Evolutionary conservation across 2,113 vertebrate species (phyloP), one percentile per base, ranked within the genome.

Genomic region (Turdus rufiventris): DNA sequence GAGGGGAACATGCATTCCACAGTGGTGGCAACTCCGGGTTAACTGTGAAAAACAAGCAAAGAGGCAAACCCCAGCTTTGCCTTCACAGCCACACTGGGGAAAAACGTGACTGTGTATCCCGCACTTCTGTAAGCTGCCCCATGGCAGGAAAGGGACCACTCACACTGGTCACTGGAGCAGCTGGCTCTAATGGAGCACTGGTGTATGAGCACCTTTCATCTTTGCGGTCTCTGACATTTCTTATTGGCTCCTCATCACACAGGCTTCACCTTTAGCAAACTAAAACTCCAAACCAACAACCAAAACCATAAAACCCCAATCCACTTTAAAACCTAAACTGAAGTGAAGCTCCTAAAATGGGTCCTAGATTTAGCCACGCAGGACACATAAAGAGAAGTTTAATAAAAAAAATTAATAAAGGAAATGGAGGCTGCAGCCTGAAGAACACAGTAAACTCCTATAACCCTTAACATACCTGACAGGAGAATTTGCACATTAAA

Each of bases 181-280:
- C 63, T 67, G 63, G 51, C 51, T 58, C 71, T 60, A 20, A 36
- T 4, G 1, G 54, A 67, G 56, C 0, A 6, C 81, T 87, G 9
- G 1, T 61, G 20, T 18, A 9, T 18, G 31, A 74, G 56, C 45
- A 13, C 1, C 0, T 40, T 75, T 71, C 0, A 0, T 60, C 53
- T 88, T 23, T 71, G 82, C 57, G 68, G 72, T 80, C 85, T 84
- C 67, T 62, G 34, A 63, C 18, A 20, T 8, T 17, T 88, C 60
- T 58, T 31, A 48, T 8, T 67, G 72, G 63, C 75, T 91, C 36
- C 68, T 67, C 68, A 57, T 62, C 56, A 16, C 25, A 70, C 0
- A 40, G 43, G 25, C 25, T 80, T 63, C 19, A 73, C 60, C 34
- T 88, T 73, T 11, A 70, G 56, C 60, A 53, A 61, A 86, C 18